These are phyloP conservation scores for Drosophila jambulina DNA, from an alignment of 1,140 invertebrate genomes.

Conservation along the genomic window DNA sequence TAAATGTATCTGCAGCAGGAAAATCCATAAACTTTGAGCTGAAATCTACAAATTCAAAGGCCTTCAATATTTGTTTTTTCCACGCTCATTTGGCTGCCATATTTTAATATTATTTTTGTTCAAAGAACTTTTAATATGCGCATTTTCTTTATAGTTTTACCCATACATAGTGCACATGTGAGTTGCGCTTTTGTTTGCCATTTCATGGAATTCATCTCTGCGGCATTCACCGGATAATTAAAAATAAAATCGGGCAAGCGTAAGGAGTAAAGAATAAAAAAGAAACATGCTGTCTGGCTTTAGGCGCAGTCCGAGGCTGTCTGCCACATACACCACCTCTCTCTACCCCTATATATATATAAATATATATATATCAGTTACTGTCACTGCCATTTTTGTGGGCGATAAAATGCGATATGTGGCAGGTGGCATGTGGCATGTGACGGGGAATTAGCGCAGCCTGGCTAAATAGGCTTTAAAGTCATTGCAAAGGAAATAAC, in stretches of 20 bases:
- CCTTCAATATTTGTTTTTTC: background rate
- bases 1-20: too few species aligned
- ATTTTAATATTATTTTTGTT: constrained; percentile 12
- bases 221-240: constrained; percentile 58
- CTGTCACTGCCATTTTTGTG: constrained; percentile 1
- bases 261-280: constrained; percentile 15
- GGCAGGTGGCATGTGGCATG: background rate
- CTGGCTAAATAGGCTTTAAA: background rate
- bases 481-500: background rate
- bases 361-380: background rate
- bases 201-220: constrained; percentile 24
- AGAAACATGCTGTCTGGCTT: constrained; percentile 36
- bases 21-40: background rate
- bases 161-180: background rate
- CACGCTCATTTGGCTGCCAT: background rate
- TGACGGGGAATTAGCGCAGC: background rate
- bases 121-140: constrained; percentile 32
- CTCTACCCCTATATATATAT: too few species aligned
- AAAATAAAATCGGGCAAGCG: constrained; percentile 52
- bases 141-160: constrained; percentile 25
- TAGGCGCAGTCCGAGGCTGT: constrained; percentile 26
- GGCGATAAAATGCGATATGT: constrained; percentile 6
- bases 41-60: background rate
- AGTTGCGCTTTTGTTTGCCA: constrained; percentile 6
- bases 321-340: background rate